Base-by-base conservation (phyloP, 1,140 invertebrate species). In the Calliopsis andreniformis region DNA sequence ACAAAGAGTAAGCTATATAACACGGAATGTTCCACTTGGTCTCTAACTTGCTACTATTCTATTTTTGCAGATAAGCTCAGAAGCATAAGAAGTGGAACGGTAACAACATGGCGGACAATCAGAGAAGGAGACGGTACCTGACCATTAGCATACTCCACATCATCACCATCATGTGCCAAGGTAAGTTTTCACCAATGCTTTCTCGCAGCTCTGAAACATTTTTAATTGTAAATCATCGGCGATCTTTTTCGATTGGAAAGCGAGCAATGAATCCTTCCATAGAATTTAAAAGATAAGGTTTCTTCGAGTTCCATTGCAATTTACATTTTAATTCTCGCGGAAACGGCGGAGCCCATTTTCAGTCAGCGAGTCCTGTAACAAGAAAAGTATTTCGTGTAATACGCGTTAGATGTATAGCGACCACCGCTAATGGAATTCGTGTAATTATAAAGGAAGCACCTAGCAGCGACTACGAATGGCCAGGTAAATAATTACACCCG, bases 81-180 rank as follows among this genome's bases (percentile, higher is more conserved):
- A 56, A 58, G 55, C n/a, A 58, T 59, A 63, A 80, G 61, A 64
- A 30, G 58, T 20, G 62, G 23, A 72, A 73, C 78, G 72, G 66
- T 18, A 30, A 47, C 28, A 83, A 84, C 58, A 92, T 92, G 91
- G 88, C 87, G 51, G 87, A 91, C 43, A 81, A 86, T 70, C 86
- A 88, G 32, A 85, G 87, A 76, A 87, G 88, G 70, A 91, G 85
- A 80, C 88, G 89, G 73, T 92, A 89, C 58, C 78, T 92, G 55
- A 91, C 90, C 58, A 87, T 92, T 79, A 91, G 90, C 35, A 87
- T 92, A 72, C 77, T 92, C n/a, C 90, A 92, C 73, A 90, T 92
- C 55, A 88, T 92, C 72, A 91, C 90, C 32, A 86, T 92, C 83
- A 91, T 92, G 88, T 91, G 91, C 79, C 91, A 92, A 89, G 91